Base-by-base conservation (phyloP, 53 echinoderm and acorn worm genomes). In the Astropecten irregularis region DNA sequence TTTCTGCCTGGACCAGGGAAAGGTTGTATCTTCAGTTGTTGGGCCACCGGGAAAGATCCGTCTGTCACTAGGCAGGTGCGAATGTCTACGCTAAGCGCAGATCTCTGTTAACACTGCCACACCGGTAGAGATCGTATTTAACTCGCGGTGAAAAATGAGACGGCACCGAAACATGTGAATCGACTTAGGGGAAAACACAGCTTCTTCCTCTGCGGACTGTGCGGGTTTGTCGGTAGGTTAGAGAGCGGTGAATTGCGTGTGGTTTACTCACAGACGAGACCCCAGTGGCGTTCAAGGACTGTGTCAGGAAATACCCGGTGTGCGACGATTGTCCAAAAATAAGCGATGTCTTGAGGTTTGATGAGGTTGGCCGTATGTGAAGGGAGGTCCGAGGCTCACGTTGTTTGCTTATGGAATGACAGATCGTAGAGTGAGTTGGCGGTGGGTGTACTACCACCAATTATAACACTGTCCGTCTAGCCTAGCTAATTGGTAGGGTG, bases 401-500 rank as follows among this genome's bases (percentile, higher is more conserved):
- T 57, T 76, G 76, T 76, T 76, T 59, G 57, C 59, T 76, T 42
- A 11, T 28, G 64, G 51, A 64, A 76, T 65, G 58, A 76, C 74
- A 74, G 73, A 74, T 63, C 53, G 76, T 64, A 37, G 66, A 65
- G 53, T 85, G 86, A 85, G 66, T 66, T 64, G 31, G 9, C 40
- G 38, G 61, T 34, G 53, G 54, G 70, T 40, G 47, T 40, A 66
- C 36, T 38, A 60, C 74, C 69, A 52, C 74, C 86, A 85, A 85
- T 85, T 85, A 74, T 76, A 70, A 31, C 46, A 31, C 65, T 14
- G 35, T 53, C 30, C 51, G 83, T 88, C 88, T 83, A 83, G 88
- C 49, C 88, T 34, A 36, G 64, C 82, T 88, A 88, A 88, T 88
- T 88, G 88, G 88, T 21, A 33, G 60, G 85, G 46, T n/a, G 13